These are phyloP conservation scores for Xylocopa sonorina DNA, from an alignment of 1,140 invertebrate genomes.

Conservation along the genomic window DNA sequence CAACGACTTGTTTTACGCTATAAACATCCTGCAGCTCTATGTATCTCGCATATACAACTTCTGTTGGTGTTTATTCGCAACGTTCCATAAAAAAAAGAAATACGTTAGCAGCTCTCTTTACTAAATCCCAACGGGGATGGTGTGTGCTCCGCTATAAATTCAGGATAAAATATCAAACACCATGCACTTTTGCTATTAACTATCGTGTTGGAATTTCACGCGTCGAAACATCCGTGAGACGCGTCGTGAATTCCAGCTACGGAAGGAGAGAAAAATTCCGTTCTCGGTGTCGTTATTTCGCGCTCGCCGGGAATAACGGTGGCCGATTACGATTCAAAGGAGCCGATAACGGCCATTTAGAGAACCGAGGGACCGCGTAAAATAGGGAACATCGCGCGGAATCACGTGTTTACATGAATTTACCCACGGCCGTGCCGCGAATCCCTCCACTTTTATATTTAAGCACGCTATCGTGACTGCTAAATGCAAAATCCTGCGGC, in stretches of 20 bases:
- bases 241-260: neutral
- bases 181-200: neutral
- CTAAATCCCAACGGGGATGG: neutral
- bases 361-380: neutral
- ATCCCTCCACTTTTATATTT: conserved; percentile 32
- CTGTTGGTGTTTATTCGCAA: too few relatives aligned
- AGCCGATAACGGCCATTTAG: neutral
- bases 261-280: neutral
- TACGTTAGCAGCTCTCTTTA: too few relatives aligned
- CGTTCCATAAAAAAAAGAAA: too few relatives aligned
- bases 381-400: neutral
- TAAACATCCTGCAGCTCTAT: too few relatives aligned
- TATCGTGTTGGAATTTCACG: neutral
- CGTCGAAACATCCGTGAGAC: neutral
- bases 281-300: neutral
- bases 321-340: neutral
- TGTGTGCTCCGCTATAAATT: neutral
- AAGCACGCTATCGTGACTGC: conserved; percentile 30
- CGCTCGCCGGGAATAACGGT: neutral
- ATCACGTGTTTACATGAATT: conserved; percentile 37
- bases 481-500: conserved; percentile 27
- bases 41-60: neutral
- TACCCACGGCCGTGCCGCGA: neutral
- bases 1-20: too few relatives aligned
- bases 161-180: neutral